These are phyloP conservation scores for Vannuccia rotundouncinata DNA, from an alignment of 2,888 invertebrate species.

Conservation along the genomic window DNA sequence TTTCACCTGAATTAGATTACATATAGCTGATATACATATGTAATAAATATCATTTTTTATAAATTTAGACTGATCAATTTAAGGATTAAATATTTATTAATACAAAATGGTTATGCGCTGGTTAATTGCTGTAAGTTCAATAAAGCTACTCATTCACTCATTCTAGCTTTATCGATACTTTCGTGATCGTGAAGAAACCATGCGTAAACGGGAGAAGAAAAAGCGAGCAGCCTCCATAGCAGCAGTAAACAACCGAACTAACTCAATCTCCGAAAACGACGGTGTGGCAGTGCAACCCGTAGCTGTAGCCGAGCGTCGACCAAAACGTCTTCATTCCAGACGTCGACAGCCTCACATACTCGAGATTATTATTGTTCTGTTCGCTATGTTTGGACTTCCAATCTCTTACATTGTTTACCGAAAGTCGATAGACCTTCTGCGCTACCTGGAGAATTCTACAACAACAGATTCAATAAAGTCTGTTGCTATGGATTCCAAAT, in stretches of 20 bases:
- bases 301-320: background rate
- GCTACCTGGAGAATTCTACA: background rate
- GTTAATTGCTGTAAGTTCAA: no score
- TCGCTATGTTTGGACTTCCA: conserved; percentile 31
- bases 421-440: background rate
- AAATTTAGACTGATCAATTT: no score
- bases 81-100: no score
- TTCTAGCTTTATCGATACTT: background rate
- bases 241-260: background rate
- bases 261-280: background rate
- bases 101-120: no score
- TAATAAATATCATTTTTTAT: no score
- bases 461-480: background rate
- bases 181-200: background rate
- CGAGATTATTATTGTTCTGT: conserved; percentile 14
- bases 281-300: no score
- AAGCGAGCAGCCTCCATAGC: background rate
- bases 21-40: no score
- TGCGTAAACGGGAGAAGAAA: conserved; percentile 17
- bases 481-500: background rate
- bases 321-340: background rate
- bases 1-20: no score
- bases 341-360: background rate
- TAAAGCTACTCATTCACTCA: no score
- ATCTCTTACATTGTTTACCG: conserved; percentile 23